These are phyloP conservation scores for Melanostoma scalare DNA, from an alignment of 2,888 invertebrate genomes.

Conservation along the genomic window DNA sequence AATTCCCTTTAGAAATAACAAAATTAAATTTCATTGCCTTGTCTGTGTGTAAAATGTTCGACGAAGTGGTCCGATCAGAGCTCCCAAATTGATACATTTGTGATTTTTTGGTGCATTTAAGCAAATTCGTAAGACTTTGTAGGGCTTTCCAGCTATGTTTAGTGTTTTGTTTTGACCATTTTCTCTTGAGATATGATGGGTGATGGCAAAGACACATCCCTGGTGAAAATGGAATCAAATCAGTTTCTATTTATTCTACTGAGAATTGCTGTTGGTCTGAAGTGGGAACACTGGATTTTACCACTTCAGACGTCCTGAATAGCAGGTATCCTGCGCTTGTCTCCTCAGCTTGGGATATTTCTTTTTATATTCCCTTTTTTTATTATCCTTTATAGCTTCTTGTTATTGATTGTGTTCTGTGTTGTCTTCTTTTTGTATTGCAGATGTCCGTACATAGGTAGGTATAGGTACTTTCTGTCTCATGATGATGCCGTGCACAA, in stretches of 20 bases:
- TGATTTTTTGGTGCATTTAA: too few species aligned
- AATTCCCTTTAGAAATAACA: constrained; percentile 31
- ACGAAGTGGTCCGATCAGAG: background rate
- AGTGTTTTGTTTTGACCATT: too few species aligned
- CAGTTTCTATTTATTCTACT: too few species aligned
- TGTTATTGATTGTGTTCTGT: constrained; percentile 50
- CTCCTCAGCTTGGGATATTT: constrained; percentile 21
- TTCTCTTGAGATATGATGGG: too few species aligned
- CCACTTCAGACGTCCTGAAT: constrained; percentile 39
- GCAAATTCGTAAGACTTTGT: too few species aligned
- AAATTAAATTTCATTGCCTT: constrained; percentile 52
- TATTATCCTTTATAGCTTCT: constrained; percentile 41
- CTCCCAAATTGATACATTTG: background rate
- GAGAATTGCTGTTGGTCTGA: background rate
- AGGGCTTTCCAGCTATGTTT: too few species aligned
- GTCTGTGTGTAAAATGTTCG: constrained; percentile 15
- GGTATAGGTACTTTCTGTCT: background rate
- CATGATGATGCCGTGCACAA: background rate
- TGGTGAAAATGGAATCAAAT: too few species aligned
- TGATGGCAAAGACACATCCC: too few species aligned
- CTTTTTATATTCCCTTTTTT: background rate
- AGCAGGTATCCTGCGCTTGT: constrained; percentile 9
- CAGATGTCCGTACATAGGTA: constrained; percentile 21
- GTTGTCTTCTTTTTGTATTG: constrained; percentile 16
- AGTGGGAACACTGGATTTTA: constrained; percentile 12